These are phyloP conservation scores for Momotus momota DNA, from an alignment of 2,797 vertebrate genomes.

Conservation along the genomic window DNA sequence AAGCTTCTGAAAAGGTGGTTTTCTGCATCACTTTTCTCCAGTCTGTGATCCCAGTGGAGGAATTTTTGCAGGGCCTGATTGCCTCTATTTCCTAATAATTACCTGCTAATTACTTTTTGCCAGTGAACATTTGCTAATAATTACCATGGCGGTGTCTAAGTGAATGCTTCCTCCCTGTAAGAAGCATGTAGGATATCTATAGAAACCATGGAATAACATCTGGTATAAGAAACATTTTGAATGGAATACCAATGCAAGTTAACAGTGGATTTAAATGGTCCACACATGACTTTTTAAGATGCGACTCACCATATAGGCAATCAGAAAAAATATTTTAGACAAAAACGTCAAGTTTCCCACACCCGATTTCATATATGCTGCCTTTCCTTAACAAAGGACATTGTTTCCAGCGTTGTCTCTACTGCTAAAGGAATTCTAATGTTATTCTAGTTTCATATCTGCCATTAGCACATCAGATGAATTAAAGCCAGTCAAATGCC, in stretches of 20 bases:
- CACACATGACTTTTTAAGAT: neutral
- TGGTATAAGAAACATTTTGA: neutral
- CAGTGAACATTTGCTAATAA: constrained; percentile 26
- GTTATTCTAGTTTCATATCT: neutral
- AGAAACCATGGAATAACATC: neutral
- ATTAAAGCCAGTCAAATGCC: neutral
- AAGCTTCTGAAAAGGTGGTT: neutral
- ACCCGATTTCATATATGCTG: neutral
- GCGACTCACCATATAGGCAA: neutral
- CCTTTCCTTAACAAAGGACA: neutral
- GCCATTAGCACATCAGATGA: neutral
- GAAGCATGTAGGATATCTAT: neutral
- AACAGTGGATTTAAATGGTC: neutral
- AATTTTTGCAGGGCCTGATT: neutral
- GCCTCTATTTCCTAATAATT: constrained; percentile 15
- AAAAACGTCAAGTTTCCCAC: neutral
- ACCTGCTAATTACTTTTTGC: constrained; percentile 35
- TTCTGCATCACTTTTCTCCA: neutral
- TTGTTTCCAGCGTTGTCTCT: neutral
- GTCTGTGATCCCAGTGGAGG: neutral
- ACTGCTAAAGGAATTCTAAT: neutral
- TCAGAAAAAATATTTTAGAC: neutral
- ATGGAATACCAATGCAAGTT: neutral
- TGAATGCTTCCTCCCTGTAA: constrained; percentile 4
- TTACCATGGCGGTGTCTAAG: neutral